Evolutionary conservation across 2,797 vertebrate species (phyloP).

Genomic region (Peromyscus attwateri): DNA sequence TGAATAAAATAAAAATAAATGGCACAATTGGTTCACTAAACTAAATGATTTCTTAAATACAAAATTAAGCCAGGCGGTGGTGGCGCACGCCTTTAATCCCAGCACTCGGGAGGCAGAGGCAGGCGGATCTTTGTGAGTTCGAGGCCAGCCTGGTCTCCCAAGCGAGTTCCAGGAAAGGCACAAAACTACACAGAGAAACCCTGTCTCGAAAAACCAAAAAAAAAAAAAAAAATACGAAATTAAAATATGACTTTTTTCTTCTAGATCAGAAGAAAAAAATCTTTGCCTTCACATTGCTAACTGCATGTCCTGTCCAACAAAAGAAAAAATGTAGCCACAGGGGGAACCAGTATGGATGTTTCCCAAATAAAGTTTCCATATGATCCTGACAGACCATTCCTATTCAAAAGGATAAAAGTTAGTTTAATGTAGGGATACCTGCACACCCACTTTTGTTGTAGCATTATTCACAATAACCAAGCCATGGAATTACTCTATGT

Average conservation of each 20-base stretch:
- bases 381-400: neutral
- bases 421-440: neutral
- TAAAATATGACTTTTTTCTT: neutral
- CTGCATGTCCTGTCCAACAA: neutral
- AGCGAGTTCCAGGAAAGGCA: too few species aligned
- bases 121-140: too few species aligned
- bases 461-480: neutral
- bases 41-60: slow-evolving; percentile 9
- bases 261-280: neutral
- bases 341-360: neutral
- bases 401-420: neutral
- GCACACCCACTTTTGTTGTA: too few species aligned
- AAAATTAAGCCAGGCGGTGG: too few species aligned
- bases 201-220: too few species aligned
- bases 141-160: too few species aligned
- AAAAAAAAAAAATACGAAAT: too few species aligned
- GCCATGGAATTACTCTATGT: neutral
- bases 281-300: neutral
- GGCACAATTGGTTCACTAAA: neutral
- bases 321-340: neutral
- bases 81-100: too few species aligned
- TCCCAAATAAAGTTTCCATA: neutral
- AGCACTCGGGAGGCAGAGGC: too few species aligned
- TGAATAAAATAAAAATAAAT: slow-evolving; percentile 46
- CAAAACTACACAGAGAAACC: too few species aligned